These are phyloP conservation scores for Pristionchus fissidentatus DNA, from an alignment of 2,888 invertebrate species.

Conservation along the genomic window DNA sequence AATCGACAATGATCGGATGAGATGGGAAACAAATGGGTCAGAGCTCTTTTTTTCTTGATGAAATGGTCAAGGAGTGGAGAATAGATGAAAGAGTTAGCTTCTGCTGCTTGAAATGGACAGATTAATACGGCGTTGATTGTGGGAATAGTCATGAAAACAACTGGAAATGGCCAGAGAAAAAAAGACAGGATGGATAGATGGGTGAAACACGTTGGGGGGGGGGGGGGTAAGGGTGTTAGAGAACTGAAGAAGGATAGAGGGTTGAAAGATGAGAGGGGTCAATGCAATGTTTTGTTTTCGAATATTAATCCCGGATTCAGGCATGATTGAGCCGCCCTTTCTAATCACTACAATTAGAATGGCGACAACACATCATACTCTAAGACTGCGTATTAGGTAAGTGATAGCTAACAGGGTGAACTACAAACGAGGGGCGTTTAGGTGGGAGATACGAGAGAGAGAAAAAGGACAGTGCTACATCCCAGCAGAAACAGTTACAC, in stretches of 20 bases:
- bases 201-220: conserved; percentile 27
- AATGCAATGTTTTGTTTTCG: background rate
- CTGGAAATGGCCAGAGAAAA: conserved; percentile 28
- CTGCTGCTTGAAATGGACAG: conserved; percentile 19
- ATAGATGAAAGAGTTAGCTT: background rate
- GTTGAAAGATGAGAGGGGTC: conserved; percentile 15
- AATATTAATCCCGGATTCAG: conserved; percentile 19
- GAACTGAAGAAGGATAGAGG: background rate
- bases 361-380: background rate
- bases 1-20: too few species aligned
- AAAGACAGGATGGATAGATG: background rate
- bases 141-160: conserved; percentile 37
- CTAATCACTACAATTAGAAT: background rate
- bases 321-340: background rate
- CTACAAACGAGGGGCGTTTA: too few species aligned
- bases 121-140: conserved; percentile 32
- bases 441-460: background rate
- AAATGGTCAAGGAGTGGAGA: background rate
- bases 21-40: too few species aligned
- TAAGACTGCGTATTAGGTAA: background rate
- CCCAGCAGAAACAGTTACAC: conserved; percentile 19
- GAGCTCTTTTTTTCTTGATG: too few species aligned
- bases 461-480: background rate
- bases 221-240: conserved; percentile 4
- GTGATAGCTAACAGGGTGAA: background rate